Percentiles rank a stretch among this genome's conserved stretches.
These are phyloP conservation scores for Psittacula echo DNA, from an alignment of 2,797 vertebrate genomes.

Conservation along the genomic window DNA sequence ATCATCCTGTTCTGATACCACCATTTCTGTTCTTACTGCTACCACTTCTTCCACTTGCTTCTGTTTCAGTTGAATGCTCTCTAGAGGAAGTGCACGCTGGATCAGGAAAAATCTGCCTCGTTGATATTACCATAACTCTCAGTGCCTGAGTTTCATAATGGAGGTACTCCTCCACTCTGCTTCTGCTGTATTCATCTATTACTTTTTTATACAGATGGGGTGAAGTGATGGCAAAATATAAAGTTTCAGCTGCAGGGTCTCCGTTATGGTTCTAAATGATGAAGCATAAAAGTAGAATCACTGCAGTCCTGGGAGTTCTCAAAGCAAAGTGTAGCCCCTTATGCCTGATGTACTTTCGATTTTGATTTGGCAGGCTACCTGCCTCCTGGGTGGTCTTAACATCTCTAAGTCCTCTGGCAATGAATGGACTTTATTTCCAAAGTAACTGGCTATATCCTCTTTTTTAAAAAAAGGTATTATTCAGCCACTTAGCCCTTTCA, in stretches of 20 bases:
- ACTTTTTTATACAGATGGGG: background rate
- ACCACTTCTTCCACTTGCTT: background rate
- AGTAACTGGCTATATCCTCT: constrained; percentile 56
- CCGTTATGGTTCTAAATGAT: background rate
- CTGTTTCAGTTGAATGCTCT: background rate
- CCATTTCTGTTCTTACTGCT: background rate
- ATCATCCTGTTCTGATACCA: background rate
- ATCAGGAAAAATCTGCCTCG: background rate
- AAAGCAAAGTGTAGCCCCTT: background rate
- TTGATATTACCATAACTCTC: background rate
- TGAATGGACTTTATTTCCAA: constrained; percentile 25
- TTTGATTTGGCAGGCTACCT: constrained; percentile 61
- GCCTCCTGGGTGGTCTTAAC: constrained; percentile 66
- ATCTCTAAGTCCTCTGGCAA: constrained; percentile 49
- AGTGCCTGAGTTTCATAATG: background rate
- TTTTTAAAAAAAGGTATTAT: constrained; percentile 20
- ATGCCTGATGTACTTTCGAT: constrained; percentile 14
- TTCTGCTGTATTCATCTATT: background rate
- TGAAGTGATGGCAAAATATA: background rate
- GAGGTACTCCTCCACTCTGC: background rate
- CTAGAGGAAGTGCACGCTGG: background rate
- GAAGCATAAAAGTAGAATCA: background rate
- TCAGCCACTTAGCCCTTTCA: constrained; percentile 61
- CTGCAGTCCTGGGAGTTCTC: background rate
- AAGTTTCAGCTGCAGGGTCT: background rate